Evolutionary conservation across 2,797 vertebrate species (phyloP).

Genomic region (Allobates femoralis): DNA sequence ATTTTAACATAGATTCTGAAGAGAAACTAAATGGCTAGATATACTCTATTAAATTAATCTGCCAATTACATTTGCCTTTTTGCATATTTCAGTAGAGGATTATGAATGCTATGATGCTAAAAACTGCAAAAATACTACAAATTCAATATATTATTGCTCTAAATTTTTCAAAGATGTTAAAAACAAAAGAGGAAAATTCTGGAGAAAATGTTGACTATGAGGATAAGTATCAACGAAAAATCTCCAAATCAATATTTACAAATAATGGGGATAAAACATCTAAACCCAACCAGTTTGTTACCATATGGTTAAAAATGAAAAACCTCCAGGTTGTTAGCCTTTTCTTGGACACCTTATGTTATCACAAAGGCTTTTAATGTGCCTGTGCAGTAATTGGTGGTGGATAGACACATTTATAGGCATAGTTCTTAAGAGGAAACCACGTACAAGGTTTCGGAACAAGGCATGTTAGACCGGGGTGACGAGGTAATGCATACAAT

Average conservation of each 20-base stretch:
- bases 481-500: not conserved
- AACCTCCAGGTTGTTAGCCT: not conserved
- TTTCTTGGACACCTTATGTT: not conserved
- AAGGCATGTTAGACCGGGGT: not conserved
- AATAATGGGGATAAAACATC: too few species aligned
- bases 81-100: not conserved
- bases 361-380: not conserved
- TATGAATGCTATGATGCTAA: not conserved
- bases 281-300: too few species aligned
- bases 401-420: not conserved
- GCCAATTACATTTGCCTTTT: not conserved
- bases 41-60: not conserved
- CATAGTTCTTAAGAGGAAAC: not conserved
- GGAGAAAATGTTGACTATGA: not conserved
- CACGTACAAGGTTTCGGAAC: not conserved
- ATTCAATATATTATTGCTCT: not conserved
- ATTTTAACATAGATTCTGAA: not conserved
- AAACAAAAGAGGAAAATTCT: not conserved
- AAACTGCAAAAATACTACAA: not conserved
- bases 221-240: not conserved
- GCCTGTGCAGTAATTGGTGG: not conserved
- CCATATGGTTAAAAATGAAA: too few species aligned
- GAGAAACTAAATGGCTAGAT: not conserved
- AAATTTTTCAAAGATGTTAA: not conserved
- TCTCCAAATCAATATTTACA: too few species aligned